Percentiles rank a stretch among this genome's conserved stretches.
These are phyloP conservation scores for Eublepharis macularius DNA, from an alignment of 2,113 vertebrate genomes.

Conservation along the genomic window DNA sequence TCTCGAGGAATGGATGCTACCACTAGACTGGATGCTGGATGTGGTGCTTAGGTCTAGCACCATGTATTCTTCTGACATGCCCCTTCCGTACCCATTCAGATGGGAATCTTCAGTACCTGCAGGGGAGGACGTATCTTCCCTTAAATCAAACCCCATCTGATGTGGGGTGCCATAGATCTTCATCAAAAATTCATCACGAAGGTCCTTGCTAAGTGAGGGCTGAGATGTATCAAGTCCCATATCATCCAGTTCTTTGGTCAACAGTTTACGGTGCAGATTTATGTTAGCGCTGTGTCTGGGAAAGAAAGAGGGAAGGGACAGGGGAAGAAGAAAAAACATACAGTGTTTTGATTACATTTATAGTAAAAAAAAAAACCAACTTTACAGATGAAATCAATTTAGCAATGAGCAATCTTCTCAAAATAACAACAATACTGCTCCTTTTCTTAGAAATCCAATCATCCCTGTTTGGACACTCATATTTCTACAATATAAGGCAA, in stretches of 20 bases:
- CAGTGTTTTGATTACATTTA: conserved; percentile 68
- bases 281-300: conserved; percentile 99
- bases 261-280: conserved; percentile 99
- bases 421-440: background rate
- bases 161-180: conserved; percentile 95
- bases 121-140: conserved; percentile 85
- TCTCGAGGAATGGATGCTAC: conserved; percentile 94
- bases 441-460: conserved; percentile 20
- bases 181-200: conserved; percentile 94
- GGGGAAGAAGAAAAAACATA: conserved; percentile 65
- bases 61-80: conserved; percentile 92
- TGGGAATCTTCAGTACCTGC: conserved; percentile 88
- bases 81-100: conserved; percentile 88
- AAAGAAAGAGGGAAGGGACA: conserved; percentile 73
- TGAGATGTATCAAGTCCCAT: conserved; percentile 96
- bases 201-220: conserved; percentile 92
- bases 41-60: conserved; percentile 97
- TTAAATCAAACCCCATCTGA: conserved; percentile 85
- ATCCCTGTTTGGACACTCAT: background rate
- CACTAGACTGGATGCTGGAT: conserved; percentile 94
- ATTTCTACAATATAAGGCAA: background rate
- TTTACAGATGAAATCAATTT: conserved; percentile 28
- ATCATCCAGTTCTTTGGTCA: conserved; percentile 99
- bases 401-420: conserved; percentile 27
- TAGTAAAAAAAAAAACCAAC: conserved; percentile 54